phyloP scores from a whole-genome alignment of 2,113 vertebrate species.

The Alexandromys fortis region DNA sequence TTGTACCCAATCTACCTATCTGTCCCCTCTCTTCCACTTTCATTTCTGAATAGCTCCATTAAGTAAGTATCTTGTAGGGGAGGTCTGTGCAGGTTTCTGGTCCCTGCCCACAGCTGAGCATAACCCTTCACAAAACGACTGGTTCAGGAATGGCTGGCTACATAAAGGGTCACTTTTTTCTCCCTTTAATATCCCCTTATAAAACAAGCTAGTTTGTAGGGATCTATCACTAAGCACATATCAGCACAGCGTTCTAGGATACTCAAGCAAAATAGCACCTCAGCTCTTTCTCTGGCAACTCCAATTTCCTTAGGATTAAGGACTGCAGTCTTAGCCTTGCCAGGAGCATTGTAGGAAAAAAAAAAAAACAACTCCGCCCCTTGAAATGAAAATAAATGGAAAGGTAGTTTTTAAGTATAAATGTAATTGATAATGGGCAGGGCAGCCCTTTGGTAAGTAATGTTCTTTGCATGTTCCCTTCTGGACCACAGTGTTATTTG shows the following conservation, averaged over 20 bases:
- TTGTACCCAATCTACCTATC: neutral
- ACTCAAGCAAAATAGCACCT: conserved; percentile 56
- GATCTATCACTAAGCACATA: neutral
- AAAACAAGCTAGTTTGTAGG: conserved; percentile 2
- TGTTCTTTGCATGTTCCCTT: neutral
- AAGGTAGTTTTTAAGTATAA: conserved; percentile 48
- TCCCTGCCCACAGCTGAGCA: neutral
- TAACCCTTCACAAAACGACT: neutral
- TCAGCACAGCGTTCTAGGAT: conserved; percentile 54
- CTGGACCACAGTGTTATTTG: conserved; percentile 18
- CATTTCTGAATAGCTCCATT: neutral
- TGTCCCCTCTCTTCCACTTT: neutral
- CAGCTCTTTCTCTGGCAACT: conserved; percentile 5
- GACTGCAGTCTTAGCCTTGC: neutral
- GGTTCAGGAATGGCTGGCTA: neutral
- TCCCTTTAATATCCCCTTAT: neutral
- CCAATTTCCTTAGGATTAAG: conserved; percentile 37
- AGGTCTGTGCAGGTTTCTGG: neutral
- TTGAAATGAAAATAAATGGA: conserved; percentile 54
- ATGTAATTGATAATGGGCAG: conserved; percentile 28
- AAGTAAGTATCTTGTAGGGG: neutral
- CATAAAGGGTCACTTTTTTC: neutral
- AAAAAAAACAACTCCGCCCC: conserved; percentile 37
- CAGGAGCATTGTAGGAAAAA: conserved; percentile 41
- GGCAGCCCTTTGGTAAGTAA: neutral